Conservation (phyloP, 1,140 invertebrate species). For the Solen grandis region DNA sequence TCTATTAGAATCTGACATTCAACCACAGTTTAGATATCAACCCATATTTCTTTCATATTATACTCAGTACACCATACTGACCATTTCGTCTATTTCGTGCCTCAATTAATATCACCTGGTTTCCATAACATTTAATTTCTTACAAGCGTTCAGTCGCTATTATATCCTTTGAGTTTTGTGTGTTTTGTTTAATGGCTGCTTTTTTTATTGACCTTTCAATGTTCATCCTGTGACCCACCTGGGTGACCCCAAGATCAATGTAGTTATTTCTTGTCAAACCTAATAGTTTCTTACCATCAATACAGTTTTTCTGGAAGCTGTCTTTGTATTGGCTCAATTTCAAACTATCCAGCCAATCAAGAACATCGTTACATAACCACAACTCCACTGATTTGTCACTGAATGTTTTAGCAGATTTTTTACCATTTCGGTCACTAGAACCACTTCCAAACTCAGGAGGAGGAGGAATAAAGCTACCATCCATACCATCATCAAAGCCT, state of each 20-base stretch:
- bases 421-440: conserved; percentile 22
- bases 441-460: conserved; percentile 61
- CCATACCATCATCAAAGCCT: conserved; percentile 66
- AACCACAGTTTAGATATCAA: too few relatives aligned
- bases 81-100: too few relatives aligned
- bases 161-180: conserved; percentile 5
- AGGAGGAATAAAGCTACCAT: conserved; percentile 69
- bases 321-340: conserved; percentile 75
- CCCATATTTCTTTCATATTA: too few relatives aligned
- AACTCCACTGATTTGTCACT: conserved; percentile 67
- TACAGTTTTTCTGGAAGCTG: conserved; percentile 74
- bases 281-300: conserved; percentile 76
- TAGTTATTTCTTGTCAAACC: conserved; percentile 76
- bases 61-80: too few relatives aligned
- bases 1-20: too few relatives aligned
- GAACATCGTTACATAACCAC: conserved; percentile 78
- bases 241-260: conserved; percentile 76
- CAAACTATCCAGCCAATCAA: conserved; percentile 78
- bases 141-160: conserved; percentile 44
- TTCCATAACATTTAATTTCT: too few relatives aligned
- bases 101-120: too few relatives aligned
- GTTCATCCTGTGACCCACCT: conserved; percentile 79
- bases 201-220: conserved; percentile 79
- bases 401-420: conserved; percentile 64
- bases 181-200: conserved; percentile 56